phyloP scores from a whole-genome alignment of 2,113 vertebrate species.

The Phylloscopus trochilus region DNA sequence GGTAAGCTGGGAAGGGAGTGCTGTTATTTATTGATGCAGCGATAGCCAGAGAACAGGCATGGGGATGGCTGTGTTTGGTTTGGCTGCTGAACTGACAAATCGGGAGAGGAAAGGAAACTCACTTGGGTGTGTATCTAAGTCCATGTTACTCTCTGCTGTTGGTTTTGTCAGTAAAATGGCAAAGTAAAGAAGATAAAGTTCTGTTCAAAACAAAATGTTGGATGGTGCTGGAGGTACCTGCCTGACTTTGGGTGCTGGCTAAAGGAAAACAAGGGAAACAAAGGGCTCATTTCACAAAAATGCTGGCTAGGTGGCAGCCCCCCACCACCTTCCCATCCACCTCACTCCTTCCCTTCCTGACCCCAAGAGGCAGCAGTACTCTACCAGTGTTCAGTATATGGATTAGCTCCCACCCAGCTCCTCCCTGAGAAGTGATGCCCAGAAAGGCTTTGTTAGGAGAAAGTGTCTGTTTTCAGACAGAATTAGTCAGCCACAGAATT shows the following conservation, averaged over 20 bases:
- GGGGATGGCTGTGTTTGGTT: not conserved
- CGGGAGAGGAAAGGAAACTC: not conserved
- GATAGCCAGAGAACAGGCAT: not conserved
- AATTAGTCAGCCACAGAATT: not conserved
- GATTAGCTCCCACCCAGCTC: not conserved
- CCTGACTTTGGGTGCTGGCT: not conserved
- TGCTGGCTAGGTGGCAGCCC: not conserved
- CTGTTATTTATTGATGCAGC: not conserved
- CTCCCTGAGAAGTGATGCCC: not conserved
- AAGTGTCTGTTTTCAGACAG: not conserved
- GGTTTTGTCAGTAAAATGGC: not conserved
- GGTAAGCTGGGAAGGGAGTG: not conserved
- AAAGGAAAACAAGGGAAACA: not conserved
- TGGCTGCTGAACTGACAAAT: not conserved
- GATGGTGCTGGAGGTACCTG: not conserved
- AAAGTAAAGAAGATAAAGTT: not conserved
- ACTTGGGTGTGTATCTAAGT: not conserved
- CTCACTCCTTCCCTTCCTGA: not conserved
- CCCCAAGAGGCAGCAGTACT: accelerated
- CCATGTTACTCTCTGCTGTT: not conserved
- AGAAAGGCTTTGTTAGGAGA: not conserved
- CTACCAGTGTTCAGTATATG: no score
- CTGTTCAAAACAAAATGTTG: not conserved
- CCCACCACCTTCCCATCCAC: no score
- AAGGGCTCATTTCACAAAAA: not conserved